Percentiles rank a stretch among this genome's conserved stretches.
phyloP scores from a whole-genome alignment of 2,888 invertebrate genomes.

The Harmothoe impar region DNA sequence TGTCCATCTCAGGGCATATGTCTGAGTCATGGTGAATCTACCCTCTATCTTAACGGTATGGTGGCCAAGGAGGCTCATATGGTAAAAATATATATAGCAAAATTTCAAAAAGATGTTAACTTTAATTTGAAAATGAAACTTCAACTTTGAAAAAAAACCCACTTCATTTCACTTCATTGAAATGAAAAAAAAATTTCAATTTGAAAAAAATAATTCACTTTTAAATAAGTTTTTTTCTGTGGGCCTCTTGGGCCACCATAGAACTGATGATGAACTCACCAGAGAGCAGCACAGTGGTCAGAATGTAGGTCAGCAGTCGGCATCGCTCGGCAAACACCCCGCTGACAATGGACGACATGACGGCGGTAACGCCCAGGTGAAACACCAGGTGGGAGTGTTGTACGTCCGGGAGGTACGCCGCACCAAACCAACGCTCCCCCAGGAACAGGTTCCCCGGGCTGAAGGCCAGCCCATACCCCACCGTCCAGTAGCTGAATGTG shows the following conservation, averaged over 20 bases:
- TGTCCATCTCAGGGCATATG: no score
- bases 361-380: slow-evolving; percentile 86
- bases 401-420: slow-evolving; percentile 71
- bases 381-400: slow-evolving; percentile 84
- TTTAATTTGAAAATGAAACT: no score
- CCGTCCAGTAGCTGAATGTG: slow-evolving; percentile 84
- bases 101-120: no score
- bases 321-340: slow-evolving; percentile 86
- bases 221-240: neutral
- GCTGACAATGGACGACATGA: slow-evolving; percentile 85
- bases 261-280: slow-evolving; percentile 82
- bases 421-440: slow-evolving; percentile 81
- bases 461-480: slow-evolving; percentile 84
- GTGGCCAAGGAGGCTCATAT: no score
- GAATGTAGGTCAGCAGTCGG: slow-evolving; percentile 85
- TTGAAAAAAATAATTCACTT: neutral
- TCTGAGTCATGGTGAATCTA: no score
- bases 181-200: neutral
- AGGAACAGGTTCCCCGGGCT: slow-evolving; percentile 82
- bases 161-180: no score
- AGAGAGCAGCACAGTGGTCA: slow-evolving; percentile 85
- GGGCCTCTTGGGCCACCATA: no score
- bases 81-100: no score
- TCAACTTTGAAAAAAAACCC: no score
- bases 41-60: no score